Evolutionary conservation across 2,888 invertebrate species (phyloP).

Genomic region (Eristalis arbustorum): DNA sequence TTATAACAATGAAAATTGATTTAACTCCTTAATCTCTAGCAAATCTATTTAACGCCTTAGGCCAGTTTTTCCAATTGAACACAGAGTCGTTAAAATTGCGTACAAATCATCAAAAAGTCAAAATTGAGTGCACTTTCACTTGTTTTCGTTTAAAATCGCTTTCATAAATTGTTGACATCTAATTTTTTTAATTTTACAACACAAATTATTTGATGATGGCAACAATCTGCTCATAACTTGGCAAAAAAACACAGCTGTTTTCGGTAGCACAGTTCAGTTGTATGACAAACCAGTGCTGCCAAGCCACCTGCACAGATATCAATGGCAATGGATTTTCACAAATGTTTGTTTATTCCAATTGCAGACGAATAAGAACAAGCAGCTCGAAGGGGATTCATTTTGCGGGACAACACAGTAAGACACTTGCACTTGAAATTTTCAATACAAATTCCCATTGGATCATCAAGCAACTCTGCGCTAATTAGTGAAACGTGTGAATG

Average conservation of each 20-base stretch:
- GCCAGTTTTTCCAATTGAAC: no score
- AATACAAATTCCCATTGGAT: neutral
- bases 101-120: no score
- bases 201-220: neutral
- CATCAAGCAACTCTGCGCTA: neutral
- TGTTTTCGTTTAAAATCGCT: no score
- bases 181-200: neutral
- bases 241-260: neutral
- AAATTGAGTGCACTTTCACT: no score
- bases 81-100: no score
- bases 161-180: no score
- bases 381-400: neutral
- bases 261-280: neutral
- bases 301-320: neutral
- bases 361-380: neutral
- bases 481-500: neutral
- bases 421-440: neutral
- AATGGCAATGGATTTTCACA: neutral
- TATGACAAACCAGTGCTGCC: neutral
- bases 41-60: no score
- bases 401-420: neutral
- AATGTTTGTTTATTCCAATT: neutral
- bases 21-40: no score
- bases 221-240: neutral
- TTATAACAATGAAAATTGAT: no score